Evolutionary conservation across 2,888 invertebrate species (phyloP).

Genomic region (Nymphalis urticae): DNA sequence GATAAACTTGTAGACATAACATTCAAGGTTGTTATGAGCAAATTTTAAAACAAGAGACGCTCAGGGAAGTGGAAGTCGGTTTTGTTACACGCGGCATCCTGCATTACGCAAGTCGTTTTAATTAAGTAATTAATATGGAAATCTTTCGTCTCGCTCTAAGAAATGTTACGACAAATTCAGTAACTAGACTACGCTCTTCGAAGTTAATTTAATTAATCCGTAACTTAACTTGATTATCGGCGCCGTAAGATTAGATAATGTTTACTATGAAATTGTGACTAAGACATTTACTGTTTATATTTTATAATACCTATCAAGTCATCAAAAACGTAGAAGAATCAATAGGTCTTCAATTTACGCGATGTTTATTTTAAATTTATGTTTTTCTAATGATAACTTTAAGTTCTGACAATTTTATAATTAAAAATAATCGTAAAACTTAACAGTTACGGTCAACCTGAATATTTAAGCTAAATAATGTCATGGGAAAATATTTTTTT

Average conservation of each 20-base stretch:
- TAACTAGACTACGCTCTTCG: slow-evolving; percentile 29
- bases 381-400: background rate
- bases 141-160: slow-evolving; percentile 59
- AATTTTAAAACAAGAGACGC: slow-evolving; percentile 18
- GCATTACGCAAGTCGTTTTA: slow-evolving; percentile 48
- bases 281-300: background rate
- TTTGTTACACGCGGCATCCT: slow-evolving; percentile 48
- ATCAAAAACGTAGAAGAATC: background rate
- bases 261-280: slow-evolving; percentile 12
- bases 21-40: slow-evolving; percentile 23
- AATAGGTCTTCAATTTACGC: background rate
- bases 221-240: slow-evolving; percentile 11
- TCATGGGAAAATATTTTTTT: slow-evolving; percentile 25
- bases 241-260: background rate
- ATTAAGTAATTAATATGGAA: slow-evolving; percentile 66
- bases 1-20: slow-evolving; percentile 23
- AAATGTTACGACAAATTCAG: slow-evolving; percentile 44
- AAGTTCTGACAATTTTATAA: slow-evolving; percentile 1
- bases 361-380: background rate
- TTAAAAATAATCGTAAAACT: slow-evolving; percentile 10
- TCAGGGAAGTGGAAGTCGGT: slow-evolving; percentile 47
- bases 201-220: slow-evolving; percentile 38
- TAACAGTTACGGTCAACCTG: slow-evolving; percentile 20
- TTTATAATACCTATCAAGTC: background rate
- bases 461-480: slow-evolving; percentile 21